Percentiles rank a stretch among this genome's conserved stretches.
phyloP scores from a whole-genome alignment of 2,113 vertebrate species.

The Rhegmatorhina hoffmannsi region DNA sequence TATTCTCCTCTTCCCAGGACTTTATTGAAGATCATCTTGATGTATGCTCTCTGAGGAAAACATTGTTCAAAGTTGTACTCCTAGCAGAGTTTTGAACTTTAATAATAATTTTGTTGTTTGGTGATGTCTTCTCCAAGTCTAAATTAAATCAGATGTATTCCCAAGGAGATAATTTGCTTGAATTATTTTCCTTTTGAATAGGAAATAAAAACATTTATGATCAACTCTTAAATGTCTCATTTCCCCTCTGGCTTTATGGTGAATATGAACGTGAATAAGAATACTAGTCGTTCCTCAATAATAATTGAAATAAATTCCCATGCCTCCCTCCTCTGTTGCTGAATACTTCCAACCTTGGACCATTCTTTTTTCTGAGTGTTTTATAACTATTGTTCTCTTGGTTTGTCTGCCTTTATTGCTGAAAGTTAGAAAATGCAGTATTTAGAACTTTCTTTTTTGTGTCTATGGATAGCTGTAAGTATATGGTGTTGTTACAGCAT shows the following conservation, averaged over 20 bases:
- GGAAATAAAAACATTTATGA: conserved; percentile 73
- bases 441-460: conserved; percentile 55
- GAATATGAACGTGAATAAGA: conserved; percentile 65
- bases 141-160: conserved; percentile 72
- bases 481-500: not conserved
- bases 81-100: conserved; percentile 63
- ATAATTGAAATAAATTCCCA: conserved; percentile 58
- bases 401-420: conserved; percentile 58
- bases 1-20: conserved; percentile 40
- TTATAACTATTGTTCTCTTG: conserved; percentile 67
- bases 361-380: conserved; percentile 47
- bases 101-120: conserved; percentile 62
- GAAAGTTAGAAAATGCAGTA: conserved; percentile 64
- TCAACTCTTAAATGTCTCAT: conserved; percentile 60
- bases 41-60: conserved; percentile 61
- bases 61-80: conserved; percentile 55
- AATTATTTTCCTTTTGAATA: conserved; percentile 70
- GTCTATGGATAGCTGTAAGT: conserved; percentile 16
- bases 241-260: conserved; percentile 59
- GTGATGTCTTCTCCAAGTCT: conserved; percentile 56
- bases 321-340: conserved; percentile 33
- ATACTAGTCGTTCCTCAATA: conserved; percentile 58
- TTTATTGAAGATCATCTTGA: conserved; percentile 59
- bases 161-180: conserved; percentile 62
- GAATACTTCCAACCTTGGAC: conserved; percentile 55